A percentile compares a stretch with the other conserved stretches of the same genome.
These are phyloP conservation scores for Pongo pygmaeus DNA, from an alignment of 2,113 vertebrate species.

Conservation along the genomic window DNA sequence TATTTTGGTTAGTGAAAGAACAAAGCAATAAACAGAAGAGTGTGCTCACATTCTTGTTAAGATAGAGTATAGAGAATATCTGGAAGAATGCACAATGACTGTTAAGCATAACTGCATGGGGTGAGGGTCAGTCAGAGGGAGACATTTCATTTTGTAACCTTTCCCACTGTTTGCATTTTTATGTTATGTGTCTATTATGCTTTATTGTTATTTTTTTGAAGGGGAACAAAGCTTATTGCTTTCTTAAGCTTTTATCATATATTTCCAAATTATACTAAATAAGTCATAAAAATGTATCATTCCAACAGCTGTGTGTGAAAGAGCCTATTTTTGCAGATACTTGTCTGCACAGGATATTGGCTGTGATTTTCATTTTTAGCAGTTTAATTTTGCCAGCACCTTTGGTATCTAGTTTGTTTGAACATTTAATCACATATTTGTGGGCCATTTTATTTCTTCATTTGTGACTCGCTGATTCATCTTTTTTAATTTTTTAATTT, in stretches of 20 bases:
- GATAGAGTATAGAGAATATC: not conserved
- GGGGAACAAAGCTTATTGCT: not conserved
- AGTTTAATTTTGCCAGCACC: not conserved
- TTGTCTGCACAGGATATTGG: not conserved
- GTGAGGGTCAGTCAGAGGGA: too few species aligned
- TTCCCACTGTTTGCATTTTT: not conserved
- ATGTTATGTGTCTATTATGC: not conserved
- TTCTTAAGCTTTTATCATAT: slow-evolving; percentile 26
- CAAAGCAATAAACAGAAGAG: not conserved
- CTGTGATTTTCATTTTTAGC: not conserved
- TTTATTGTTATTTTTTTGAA: not conserved
- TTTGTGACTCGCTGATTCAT: not conserved
- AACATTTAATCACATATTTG: not conserved
- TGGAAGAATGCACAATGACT: not conserved
- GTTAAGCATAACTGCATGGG: not conserved
- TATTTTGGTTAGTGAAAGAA: not conserved
- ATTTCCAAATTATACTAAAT: slow-evolving; percentile 35
- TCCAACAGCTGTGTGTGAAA: not conserved
- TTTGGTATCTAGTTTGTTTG: not conserved
- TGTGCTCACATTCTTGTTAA: not conserved
- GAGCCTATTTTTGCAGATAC: not conserved
- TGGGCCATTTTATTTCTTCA: not conserved
- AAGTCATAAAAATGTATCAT: not conserved
- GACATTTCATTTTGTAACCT: not conserved
- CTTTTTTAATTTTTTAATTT: not conserved